Base-by-base conservation (phyloP, 2,888 invertebrate genomes). In the Epirrhoe tristata region DNA sequence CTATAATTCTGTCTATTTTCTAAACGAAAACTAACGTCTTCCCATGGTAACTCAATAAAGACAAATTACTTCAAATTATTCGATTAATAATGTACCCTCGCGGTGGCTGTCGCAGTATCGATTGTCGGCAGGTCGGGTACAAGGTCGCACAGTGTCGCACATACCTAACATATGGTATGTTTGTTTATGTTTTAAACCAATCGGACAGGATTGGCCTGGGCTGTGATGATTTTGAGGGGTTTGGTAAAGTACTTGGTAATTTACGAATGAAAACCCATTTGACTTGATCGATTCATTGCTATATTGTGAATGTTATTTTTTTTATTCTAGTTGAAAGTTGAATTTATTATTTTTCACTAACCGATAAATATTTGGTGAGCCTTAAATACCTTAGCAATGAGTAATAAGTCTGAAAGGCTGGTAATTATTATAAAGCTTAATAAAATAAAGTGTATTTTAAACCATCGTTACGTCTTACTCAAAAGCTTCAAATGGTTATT, bases 91-190 rank as follows among this genome's bases (percentile, higher is more conserved):
- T 70, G 48, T 69, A 67, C 36, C 34, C 48, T 17, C 48, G 59
- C 32, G 65, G 58, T 58, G 68, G 66, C 66, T 80, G 79, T 76
- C 82, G 81, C 77, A 77, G 78, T 88, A 88, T 89, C 83, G 90
- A 89, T 89, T 86, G 74, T 74, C 70, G 77, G 73, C 76, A 72
- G 76, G 72, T 74, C 71, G 71, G 74, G 74, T 72, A 73, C 88
- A 88, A 89, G 89, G 88, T 89, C 88, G 80, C 71, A 58, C 76
- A 78, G 76, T 78, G 83, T 79, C 81, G 76, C 74, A 71, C 66
- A 59, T 46, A 58, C 34, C 54, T 43, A 31, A 62, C 34, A 54
- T 10, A 43, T 43, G 16, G 32, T 36, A 57, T 12, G 32, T 46
- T 31, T 14, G 14, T 58, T 53, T 46, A 36, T 56, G 31, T 50